phyloP scores from a whole-genome alignment of 2,113 vertebrate species.

The Tautogolabrus adspersus region DNA sequence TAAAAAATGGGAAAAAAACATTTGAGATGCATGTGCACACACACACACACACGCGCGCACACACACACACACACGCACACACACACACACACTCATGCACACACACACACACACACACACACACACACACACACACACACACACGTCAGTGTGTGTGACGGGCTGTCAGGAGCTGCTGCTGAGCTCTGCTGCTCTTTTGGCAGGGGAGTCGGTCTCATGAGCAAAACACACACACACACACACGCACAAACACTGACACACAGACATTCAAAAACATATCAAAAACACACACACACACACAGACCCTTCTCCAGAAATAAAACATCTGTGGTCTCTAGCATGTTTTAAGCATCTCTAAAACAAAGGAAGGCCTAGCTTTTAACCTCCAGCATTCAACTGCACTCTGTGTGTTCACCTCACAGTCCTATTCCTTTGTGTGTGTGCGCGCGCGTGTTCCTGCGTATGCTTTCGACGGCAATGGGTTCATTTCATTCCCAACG shows the following conservation, averaged over 20 bases:
- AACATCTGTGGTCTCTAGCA: not conserved
- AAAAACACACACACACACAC: not conserved
- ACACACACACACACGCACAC: not conserved
- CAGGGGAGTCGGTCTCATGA: constrained; percentile 38
- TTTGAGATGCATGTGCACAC: too few relatives aligned
- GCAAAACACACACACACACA: constrained; percentile 13
- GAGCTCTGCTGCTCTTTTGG: constrained; percentile 46
- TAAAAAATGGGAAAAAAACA: not conserved
- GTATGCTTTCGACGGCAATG: constrained; percentile 56
- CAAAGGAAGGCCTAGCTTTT: constrained; percentile 10
- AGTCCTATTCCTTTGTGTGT: not conserved
- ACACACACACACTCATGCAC: constrained; percentile 26
- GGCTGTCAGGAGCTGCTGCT: constrained; percentile 57
- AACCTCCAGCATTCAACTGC: constrained; percentile 3
- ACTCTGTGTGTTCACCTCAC: constrained; percentile 2
- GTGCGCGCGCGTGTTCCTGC: not conserved
- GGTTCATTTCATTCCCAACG: constrained; percentile 66
- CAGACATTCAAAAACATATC: not conserved
- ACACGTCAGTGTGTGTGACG: constrained; percentile 45
- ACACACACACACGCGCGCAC: too few relatives aligned
- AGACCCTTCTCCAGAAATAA: constrained; percentile 4
- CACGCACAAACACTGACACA: not conserved
- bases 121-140: constrained; percentile 6
- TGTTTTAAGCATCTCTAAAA: constrained; percentile 11
- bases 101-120: constrained; percentile 6